A percentile compares a stretch with the other conserved stretches of the same genome.
Conservation (phyloP, 30 jellyfish, hydroid and myxozoan species). For the Aurelia sp. region DNA sequence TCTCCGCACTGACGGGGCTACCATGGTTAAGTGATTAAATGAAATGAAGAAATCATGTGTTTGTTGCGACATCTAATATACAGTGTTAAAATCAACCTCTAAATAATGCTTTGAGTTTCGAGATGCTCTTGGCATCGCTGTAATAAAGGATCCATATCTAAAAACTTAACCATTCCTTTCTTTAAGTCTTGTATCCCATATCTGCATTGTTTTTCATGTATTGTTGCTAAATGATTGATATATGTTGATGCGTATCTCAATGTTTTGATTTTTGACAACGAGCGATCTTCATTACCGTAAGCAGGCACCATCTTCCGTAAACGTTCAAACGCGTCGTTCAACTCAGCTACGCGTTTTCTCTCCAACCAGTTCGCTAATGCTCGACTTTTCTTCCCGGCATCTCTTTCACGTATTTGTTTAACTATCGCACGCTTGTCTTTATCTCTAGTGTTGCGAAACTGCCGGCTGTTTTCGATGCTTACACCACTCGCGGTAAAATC, state of each 20-base stretch:
- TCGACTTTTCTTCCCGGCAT: slow-evolving; percentile 80
- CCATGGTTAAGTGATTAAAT: too few relatives aligned
- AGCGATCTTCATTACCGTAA: slow-evolving; percentile 92
- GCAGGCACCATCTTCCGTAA: slow-evolving; percentile 87
- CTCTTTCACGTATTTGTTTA: slow-evolving; percentile 35
- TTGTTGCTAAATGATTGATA: slow-evolving; percentile 77
- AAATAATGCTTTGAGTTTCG: slow-evolving; percentile 55
- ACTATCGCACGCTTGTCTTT: slow-evolving; percentile 33
- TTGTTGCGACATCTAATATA: too few relatives aligned
- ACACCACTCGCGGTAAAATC: background rate
- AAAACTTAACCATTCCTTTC: slow-evolving; percentile 35
- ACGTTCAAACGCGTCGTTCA: slow-evolving; percentile 89
- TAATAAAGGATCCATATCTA: slow-evolving; percentile 68
- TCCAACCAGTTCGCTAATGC: slow-evolving; percentile 95
- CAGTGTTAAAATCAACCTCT: background rate
- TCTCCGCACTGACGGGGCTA: too few relatives aligned
- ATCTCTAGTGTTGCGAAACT: background rate
- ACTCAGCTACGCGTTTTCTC: slow-evolving; percentile 94
- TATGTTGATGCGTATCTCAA: slow-evolving; percentile 89
- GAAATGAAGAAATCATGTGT: too few relatives aligned
- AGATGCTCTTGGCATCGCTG: slow-evolving; percentile 83
- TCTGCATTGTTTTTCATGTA: slow-evolving; percentile 62
- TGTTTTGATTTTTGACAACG: slow-evolving; percentile 89
- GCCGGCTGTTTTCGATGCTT: background rate
- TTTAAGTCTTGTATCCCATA: slow-evolving; percentile 52